phyloP scores from a whole-genome alignment of 2,113 vertebrate genomes.

The Clupea harengus region DNA sequence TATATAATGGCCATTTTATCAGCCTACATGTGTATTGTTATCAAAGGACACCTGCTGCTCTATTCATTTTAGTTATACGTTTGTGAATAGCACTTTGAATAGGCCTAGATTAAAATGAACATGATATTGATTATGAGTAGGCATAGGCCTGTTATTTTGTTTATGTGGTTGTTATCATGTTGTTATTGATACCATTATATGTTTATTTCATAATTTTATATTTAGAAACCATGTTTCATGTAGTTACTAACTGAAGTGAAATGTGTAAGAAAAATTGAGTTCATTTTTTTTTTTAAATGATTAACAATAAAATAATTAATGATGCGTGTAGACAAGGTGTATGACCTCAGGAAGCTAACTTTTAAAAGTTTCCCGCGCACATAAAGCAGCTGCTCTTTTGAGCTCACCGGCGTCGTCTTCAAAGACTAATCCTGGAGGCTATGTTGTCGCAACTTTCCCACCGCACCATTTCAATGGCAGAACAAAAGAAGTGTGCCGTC shows the following conservation, averaged over 20 bases:
- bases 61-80: background rate
- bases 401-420: slow-evolving; percentile 42
- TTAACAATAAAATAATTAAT: no score
- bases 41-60: background rate
- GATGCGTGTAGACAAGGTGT: no score
- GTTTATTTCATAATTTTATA: no score
- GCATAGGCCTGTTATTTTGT: no score
- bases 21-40: background rate
- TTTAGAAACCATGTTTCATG: no score
- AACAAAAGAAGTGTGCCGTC: slow-evolving; percentile 60
- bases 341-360: no score
- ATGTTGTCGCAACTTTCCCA: slow-evolving; percentile 59
- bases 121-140: no score
- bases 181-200: no score
- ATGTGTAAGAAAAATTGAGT: no score
- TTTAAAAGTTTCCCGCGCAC: slow-evolving; percentile 52
- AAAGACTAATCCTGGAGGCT: slow-evolving; percentile 53
- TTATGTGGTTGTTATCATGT: no score
- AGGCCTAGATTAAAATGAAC: background rate
- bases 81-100: background rate
- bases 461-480: slow-evolving; percentile 47
- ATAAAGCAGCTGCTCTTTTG: slow-evolving; percentile 55
- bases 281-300: no score
- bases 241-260: no score
- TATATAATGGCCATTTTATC: background rate